These are phyloP conservation scores for Thaleichthys pacificus DNA, from an alignment of 2,797 vertebrate species.

Conservation along the genomic window DNA sequence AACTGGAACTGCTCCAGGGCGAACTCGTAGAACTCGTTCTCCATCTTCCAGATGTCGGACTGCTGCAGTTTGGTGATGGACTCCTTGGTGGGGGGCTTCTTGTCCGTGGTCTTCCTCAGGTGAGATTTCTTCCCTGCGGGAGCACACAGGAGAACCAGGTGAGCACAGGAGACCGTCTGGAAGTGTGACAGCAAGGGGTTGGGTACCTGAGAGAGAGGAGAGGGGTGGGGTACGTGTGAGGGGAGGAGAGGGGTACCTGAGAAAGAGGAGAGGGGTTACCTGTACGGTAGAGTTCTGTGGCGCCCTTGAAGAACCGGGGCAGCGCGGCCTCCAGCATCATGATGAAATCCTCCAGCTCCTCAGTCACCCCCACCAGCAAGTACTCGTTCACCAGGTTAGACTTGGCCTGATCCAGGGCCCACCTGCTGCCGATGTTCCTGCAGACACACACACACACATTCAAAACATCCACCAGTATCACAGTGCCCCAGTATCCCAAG, in stretches of 20 bases:
- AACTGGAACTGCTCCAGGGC: conserved; percentile 99
- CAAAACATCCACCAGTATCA: too few species aligned
- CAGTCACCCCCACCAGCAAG: conserved; percentile 95
- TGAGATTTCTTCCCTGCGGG: conserved; percentile 96
- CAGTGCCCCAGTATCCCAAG: too few species aligned
- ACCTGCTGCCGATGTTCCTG: conserved; percentile 98
- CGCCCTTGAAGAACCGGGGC: conserved; percentile 96
- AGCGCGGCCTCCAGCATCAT: conserved; percentile 96
- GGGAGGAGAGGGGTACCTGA: too few species aligned
- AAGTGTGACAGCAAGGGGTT: too few species aligned
- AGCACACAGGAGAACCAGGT: conserved; percentile 1
- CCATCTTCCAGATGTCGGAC: conserved; percentile 99
- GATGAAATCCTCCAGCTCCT: conserved; percentile 97
- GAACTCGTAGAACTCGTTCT: conserved; percentile 99
- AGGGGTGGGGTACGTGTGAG: too few species aligned
- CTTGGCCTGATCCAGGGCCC: conserved; percentile 98
- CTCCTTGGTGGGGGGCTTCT: conserved; percentile 96
- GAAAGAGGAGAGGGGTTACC: conserved; percentile 70
- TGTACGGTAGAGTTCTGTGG: conserved; percentile 94
- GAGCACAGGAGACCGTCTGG: not conserved
- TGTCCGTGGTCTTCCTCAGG: conserved; percentile 96
- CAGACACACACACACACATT: conserved; percentile 37
- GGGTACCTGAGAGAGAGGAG: too few species aligned
- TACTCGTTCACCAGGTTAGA: conserved; percentile 98
- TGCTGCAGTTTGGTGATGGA: conserved; percentile 95